Conservation (phyloP, 2,888 invertebrate genomes). For the Thymelicus lineola region DNA sequence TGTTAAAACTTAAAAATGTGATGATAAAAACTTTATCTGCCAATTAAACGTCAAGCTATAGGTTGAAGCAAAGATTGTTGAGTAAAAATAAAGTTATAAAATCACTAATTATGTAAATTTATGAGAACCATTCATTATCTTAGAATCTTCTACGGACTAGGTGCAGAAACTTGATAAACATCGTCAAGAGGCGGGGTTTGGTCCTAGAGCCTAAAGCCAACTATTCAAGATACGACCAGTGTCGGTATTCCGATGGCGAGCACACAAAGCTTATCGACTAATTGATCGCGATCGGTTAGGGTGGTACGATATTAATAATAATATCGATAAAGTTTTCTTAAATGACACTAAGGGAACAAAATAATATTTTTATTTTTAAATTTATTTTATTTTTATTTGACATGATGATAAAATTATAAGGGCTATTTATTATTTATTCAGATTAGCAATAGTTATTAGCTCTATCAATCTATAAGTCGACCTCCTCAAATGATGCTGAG, state of each 20-base stretch:
- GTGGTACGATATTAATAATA: slow-evolving; percentile 1
- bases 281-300: slow-evolving; percentile 63
- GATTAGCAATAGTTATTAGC: too few species aligned
- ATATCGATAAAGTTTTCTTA: not conserved
- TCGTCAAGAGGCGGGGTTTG: not conserved
- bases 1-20: too few species aligned
- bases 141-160: not conserved
- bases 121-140: not conserved
- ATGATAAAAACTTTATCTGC: too few species aligned
- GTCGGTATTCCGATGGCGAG: slow-evolving; percentile 2
- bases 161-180: not conserved
- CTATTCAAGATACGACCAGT: slow-evolving; percentile 2
- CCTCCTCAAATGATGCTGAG: too few species aligned
- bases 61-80: not conserved
- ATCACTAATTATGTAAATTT: not conserved
- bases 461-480: too few species aligned
- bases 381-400: too few species aligned
- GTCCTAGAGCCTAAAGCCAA: slow-evolving; percentile 4
- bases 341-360: too few species aligned
- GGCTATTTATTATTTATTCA: too few species aligned
- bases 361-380: too few species aligned
- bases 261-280: slow-evolving; percentile 64
- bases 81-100: not conserved
- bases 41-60: not conserved
- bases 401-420: too few species aligned